phyloP scores from a whole-genome alignment of 2,113 vertebrate species.

The Petrocephalus zakoni region DNA sequence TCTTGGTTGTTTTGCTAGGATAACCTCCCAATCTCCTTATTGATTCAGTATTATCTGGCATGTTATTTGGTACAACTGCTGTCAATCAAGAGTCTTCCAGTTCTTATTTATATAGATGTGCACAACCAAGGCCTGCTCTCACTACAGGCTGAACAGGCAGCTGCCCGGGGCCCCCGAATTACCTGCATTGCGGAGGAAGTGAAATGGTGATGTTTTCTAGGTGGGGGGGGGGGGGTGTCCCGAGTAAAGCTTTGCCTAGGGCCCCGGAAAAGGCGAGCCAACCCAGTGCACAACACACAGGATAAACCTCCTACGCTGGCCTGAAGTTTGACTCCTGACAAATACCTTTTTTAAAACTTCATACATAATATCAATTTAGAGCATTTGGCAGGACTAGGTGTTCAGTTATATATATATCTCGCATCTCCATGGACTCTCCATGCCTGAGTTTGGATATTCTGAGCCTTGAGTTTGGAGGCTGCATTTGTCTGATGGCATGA shows the following conservation, averaged over 20 bases:
- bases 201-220: neutral
- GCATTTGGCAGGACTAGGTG: neutral
- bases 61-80: neutral
- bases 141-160: neutral
- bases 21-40: neutral
- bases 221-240: neutral
- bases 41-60: neutral
- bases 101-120: neutral
- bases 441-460: neutral
- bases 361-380: neutral
- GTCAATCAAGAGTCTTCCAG: neutral
- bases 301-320: neutral
- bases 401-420: neutral
- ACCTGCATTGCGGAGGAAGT: neutral
- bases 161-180: neutral
- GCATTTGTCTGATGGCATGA: neutral
- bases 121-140: neutral
- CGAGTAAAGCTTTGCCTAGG: neutral
- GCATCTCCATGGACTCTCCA: neutral
- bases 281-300: neutral
- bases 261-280: neutral
- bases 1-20: neutral
- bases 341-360: neutral
- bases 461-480: neutral
- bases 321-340: neutral